Evolutionary conservation across 2,797 vertebrate species (phyloP).

Genomic region (Enteromius afrohamiltoni): DNA sequence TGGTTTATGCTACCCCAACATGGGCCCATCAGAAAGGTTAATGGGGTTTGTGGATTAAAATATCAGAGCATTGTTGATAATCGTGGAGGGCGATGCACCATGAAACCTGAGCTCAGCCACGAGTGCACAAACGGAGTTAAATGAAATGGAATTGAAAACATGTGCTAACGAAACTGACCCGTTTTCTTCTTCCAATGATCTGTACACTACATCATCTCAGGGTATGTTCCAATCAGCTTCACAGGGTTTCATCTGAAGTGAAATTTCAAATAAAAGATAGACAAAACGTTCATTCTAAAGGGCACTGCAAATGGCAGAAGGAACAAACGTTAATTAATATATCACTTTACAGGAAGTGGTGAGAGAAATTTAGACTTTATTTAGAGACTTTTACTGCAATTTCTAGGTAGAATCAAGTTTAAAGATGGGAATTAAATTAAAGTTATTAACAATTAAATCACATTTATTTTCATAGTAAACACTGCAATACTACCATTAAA

Average conservation of each 20-base stretch:
- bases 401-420: background rate
- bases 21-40: slow-evolving; percentile 9
- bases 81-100: background rate
- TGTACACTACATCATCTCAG: slow-evolving; percentile 73
- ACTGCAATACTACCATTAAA: background rate
- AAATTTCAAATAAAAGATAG: background rate
- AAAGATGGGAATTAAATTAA: background rate
- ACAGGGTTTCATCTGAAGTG: slow-evolving; percentile 24
- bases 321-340: background rate
- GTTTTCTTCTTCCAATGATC: slow-evolving; percentile 75
- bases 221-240: background rate
- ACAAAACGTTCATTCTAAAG: background rate
- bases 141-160: slow-evolving; percentile 81
- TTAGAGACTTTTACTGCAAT: background rate
- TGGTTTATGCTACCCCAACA: slow-evolving; percentile 50
- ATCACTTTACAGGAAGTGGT: background rate
- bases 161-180: slow-evolving; percentile 77
- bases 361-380: background rate
- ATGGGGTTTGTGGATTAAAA: slow-evolving; percentile 32
- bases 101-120: slow-evolving; percentile 54
- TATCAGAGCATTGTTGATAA: slow-evolving; percentile 23
- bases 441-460: background rate
- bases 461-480: background rate
- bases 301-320: slow-evolving; percentile 1
- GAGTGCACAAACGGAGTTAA: slow-evolving; percentile 64